Conservation (phyloP, 53 echinoderm and acorn worm genomes). For the Henricia sp. region DNA sequence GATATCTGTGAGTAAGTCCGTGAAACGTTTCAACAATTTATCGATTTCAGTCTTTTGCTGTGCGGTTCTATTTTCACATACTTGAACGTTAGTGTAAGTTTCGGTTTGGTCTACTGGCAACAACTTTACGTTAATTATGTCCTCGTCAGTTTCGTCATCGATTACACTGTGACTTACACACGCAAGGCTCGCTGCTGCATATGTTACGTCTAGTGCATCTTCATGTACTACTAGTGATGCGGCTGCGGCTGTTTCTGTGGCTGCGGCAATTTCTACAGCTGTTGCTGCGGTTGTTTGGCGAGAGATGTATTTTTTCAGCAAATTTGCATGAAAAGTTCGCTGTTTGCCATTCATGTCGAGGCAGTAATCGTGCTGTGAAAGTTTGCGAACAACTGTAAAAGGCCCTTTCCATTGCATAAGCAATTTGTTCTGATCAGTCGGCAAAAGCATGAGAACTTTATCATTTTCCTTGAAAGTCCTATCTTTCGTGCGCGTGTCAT, state of each 20-base stretch:
- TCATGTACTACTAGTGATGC: neutral
- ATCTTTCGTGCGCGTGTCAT: slow-evolving; percentile 48
- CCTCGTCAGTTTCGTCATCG: neutral
- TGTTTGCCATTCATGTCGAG: slow-evolving; percentile 17
- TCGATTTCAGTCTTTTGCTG: slow-evolving; percentile 16
- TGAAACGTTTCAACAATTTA: neutral
- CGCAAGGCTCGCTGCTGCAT: neutral
- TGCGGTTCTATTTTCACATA: neutral
- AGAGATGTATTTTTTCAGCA: slow-evolving; percentile 29
- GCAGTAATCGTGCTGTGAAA: slow-evolving; percentile 26
- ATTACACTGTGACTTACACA: neutral
- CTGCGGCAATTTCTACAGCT: too few relatives aligned
- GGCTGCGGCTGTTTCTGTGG: too few relatives aligned
- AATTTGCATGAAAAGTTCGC: slow-evolving; percentile 47
- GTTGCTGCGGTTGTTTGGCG: too few relatives aligned
- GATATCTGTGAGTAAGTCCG: slow-evolving; percentile 22
- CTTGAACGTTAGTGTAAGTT: neutral
- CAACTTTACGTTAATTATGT: neutral
- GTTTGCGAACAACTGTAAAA: slow-evolving; percentile 24
- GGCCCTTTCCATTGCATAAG: slow-evolving; percentile 61
- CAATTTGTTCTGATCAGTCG: slow-evolving; percentile 47
- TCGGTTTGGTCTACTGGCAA: neutral
- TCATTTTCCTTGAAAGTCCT: slow-evolving; percentile 19
- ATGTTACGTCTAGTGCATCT: neutral
- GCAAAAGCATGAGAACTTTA: slow-evolving; percentile 37